phyloP scores from a whole-genome alignment of 2,113 vertebrate genomes.

The Pycnonotus jocosus region DNA sequence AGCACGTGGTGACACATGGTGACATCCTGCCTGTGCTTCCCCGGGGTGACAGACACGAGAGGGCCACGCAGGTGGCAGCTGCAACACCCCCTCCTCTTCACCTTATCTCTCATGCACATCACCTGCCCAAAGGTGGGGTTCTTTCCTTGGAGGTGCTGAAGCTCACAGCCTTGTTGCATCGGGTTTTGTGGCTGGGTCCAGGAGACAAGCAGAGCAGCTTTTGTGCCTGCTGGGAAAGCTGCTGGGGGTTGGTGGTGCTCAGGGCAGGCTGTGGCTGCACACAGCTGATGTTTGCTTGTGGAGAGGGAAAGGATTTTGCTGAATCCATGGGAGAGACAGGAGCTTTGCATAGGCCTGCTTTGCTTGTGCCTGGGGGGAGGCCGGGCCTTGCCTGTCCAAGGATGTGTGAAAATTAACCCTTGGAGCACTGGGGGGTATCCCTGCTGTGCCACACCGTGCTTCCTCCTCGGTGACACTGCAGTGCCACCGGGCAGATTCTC shows the following conservation, averaged over 20 bases:
- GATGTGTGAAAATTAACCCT: neutral
- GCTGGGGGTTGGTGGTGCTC: neutral
- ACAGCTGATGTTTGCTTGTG: neutral
- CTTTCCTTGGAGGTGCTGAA: neutral
- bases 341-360: neutral
- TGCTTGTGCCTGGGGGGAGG: neutral
- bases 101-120: neutral
- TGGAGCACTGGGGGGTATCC: neutral
- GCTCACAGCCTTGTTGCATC: neutral
- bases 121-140: neutral
- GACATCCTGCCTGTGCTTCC: neutral
- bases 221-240: neutral
- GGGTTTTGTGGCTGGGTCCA: neutral
- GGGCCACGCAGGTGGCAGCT: accelerated
- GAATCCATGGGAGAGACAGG: neutral
- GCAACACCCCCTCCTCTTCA: neutral
- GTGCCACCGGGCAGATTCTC: neutral
- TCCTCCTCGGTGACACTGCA: accelerated
- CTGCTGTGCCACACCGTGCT: neutral
- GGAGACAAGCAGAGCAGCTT: neutral
- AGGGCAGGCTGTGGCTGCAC: neutral
- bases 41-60: neutral
- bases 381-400: neutral
- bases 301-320: neutral
- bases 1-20: accelerated